Evolutionary conservation across 2,888 invertebrate genomes (phyloP).

Genomic region (Melanotus villosus): DNA sequence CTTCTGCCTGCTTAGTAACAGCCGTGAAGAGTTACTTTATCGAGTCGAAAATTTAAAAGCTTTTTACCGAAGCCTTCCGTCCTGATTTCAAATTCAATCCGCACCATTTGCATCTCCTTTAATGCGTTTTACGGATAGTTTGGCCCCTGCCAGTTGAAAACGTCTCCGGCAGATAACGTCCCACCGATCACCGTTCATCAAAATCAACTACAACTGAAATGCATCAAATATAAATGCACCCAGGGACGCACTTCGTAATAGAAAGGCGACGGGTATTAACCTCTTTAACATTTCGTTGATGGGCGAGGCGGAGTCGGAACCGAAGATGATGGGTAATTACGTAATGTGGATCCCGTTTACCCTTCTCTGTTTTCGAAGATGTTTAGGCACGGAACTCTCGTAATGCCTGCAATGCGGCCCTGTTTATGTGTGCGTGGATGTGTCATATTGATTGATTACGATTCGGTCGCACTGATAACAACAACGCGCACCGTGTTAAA

Average conservation of each 20-base stretch:
- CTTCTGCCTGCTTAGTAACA: not conserved
- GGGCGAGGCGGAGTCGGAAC: not conserved
- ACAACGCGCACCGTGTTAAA: slow-evolving; percentile 16
- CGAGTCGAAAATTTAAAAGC: slow-evolving; percentile 22
- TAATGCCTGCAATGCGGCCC: slow-evolving; percentile 33
- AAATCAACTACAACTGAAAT: slow-evolving; percentile 5
- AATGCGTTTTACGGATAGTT: slow-evolving; percentile 39
- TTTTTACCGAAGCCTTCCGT: slow-evolving; percentile 3
- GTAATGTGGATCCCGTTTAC: not conserved
- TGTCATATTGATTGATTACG: slow-evolving; percentile 46
- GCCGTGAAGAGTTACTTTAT: not conserved
- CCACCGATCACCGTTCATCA: slow-evolving; percentile 11
- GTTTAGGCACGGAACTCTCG: not conserved
- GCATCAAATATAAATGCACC: not conserved
- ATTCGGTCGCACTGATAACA: slow-evolving; percentile 30
- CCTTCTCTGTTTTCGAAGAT: not conserved
- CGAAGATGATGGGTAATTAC: slow-evolving; percentile 1
- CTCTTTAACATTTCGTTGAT: not conserved
- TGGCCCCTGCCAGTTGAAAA: not conserved
- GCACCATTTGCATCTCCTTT: slow-evolving; percentile 31
- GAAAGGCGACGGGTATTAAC: not conserved
- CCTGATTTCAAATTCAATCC: slow-evolving; percentile 34
- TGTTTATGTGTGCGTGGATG: slow-evolving; percentile 35
- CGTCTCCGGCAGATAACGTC: slow-evolving; percentile 1
- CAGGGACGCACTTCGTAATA: slow-evolving; percentile 5